phyloP scores from a whole-genome alignment of 2,113 vertebrate genomes.

The Ellobius talpinus region DNA sequence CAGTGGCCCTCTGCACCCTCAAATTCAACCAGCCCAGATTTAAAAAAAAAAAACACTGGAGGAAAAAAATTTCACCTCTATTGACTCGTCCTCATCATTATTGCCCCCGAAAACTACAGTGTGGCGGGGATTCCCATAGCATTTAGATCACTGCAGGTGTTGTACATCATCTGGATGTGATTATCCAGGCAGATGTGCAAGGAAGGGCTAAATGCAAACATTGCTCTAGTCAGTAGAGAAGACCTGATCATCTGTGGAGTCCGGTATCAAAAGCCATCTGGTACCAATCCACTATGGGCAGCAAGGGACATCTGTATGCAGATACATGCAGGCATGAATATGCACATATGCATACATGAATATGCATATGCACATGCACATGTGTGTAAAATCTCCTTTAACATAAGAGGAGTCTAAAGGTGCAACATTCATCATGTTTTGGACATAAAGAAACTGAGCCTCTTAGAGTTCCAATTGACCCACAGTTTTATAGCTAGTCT shows the following conservation, averaged over 20 bases:
- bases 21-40: neutral
- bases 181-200: neutral
- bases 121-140: neutral
- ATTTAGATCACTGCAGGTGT: neutral
- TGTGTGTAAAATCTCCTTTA: neutral
- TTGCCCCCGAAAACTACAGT: neutral
- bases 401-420: neutral
- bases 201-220: neutral
- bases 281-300: neutral
- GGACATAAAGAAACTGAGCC: neutral
- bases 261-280: neutral
- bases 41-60: neutral
- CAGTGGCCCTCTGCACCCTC: neutral
- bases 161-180: neutral
- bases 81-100: neutral
- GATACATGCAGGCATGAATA: neutral
- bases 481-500: neutral
- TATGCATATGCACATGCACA: neutral
- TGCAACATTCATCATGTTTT: neutral
- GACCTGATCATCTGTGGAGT: neutral
- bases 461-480: neutral
- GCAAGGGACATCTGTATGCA: neutral
- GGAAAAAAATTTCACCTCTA: neutral
- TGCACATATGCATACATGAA: too few species aligned
- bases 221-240: neutral